Evolutionary conservation across 1,140 invertebrate genomes (phyloP).

Genomic region (Drosophila parvula): DNA sequence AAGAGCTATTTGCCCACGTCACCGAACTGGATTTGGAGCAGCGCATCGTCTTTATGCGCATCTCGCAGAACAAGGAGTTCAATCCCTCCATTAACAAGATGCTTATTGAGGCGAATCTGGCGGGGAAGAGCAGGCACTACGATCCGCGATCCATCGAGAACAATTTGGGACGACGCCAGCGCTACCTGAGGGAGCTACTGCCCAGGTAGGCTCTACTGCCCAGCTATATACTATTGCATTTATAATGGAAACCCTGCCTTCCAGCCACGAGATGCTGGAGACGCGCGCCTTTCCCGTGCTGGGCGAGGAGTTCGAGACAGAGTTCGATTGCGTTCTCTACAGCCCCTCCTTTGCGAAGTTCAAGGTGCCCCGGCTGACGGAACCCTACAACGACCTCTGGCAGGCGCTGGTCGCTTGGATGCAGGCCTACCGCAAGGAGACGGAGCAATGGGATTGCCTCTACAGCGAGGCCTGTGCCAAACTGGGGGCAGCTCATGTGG

Average conservation of each 20-base stretch:
- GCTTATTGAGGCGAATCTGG: constrained; percentile 24
- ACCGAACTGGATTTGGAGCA: constrained; percentile 29
- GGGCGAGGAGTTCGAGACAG: constrained; percentile 25
- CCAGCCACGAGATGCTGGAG: constrained; percentile 52
- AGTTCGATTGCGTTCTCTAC: constrained; percentile 44
- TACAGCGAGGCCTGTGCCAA: background rate
- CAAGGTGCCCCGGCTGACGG: background rate
- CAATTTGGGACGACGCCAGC: constrained; percentile 33
- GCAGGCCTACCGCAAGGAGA: constrained; percentile 5
- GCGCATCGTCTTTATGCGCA: constrained; percentile 15
- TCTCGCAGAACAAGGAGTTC: background rate
- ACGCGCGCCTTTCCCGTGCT: constrained; percentile 8
- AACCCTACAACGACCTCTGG: constrained; percentile 7
- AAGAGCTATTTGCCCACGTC: background rate
- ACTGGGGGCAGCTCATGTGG: no score
- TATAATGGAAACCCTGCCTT: background rate
- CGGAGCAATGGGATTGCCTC: background rate
- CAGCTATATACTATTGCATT: no score
- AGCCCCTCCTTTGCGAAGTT: constrained; percentile 9
- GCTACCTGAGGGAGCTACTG: constrained; percentile 51
- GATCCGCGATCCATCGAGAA: accelerated
- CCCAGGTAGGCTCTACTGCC: constrained; percentile 27
- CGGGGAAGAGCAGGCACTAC: constrained; percentile 34
- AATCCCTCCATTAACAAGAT: background rate
- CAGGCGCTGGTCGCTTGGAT: constrained; percentile 40